Conservation (phyloP, 2,113 vertebrate species). For the Pituophis catenifer region DNA sequence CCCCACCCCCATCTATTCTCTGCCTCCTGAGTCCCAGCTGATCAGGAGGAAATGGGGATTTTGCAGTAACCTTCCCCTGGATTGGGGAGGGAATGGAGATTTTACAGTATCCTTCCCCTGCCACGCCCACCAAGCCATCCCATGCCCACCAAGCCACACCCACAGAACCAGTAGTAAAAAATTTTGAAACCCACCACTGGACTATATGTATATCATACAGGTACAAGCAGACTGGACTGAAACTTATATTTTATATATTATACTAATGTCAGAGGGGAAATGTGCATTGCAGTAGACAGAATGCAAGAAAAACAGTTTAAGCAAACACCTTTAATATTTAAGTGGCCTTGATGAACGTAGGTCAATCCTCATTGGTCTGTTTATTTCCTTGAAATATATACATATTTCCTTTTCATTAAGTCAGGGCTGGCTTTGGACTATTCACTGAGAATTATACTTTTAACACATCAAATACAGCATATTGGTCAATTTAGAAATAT, state of each 20-base stretch:
- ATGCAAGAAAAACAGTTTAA: background rate
- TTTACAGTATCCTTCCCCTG: no score
- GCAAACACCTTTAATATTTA: background rate
- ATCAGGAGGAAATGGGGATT: no score
- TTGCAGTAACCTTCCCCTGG: no score
- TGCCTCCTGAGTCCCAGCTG: no score
- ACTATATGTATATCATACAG: background rate
- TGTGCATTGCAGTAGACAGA: background rate
- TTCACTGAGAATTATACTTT: conserved; percentile 8
- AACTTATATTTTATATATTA: background rate
- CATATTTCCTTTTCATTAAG: background rate
- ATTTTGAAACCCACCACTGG: no score
- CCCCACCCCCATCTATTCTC: no score
- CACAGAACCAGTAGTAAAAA: no score
- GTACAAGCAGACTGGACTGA: background rate
- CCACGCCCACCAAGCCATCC: no score
- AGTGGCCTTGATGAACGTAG: background rate
- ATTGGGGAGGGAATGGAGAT: no score
- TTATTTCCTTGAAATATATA: background rate
- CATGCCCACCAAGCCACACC: no score
- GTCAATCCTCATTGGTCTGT: background rate
- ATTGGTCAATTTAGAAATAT: conserved; percentile 17
- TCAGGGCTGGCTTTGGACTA: background rate
- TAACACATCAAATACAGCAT: background rate
- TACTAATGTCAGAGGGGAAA: background rate